Percentiles rank a stretch among this genome's conserved stretches.
phyloP scores from a whole-genome alignment of 2,888 invertebrate genomes.

The Sphaeridia pumilis region DNA sequence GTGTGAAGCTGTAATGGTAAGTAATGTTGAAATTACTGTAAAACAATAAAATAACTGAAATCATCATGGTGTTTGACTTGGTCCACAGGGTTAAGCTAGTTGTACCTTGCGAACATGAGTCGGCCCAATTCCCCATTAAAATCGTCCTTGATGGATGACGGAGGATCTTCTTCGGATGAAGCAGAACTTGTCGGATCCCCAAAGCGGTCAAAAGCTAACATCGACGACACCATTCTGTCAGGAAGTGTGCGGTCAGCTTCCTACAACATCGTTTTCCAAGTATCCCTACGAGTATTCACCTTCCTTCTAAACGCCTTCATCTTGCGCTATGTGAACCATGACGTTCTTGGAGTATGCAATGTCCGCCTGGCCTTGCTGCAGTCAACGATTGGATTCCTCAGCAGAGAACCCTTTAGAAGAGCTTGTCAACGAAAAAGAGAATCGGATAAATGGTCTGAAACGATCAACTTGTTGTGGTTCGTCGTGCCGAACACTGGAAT shows the following conservation, averaged over 20 bases:
- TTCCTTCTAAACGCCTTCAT: slow-evolving; percentile 90
- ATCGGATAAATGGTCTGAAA: slow-evolving; percentile 67
- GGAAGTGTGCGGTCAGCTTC: slow-evolving; percentile 66
- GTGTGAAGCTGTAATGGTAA: no score
- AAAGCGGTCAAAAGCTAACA: slow-evolving; percentile 14
- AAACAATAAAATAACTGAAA: no score
- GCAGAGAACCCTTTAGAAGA: slow-evolving; percentile 80
- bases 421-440: slow-evolving; percentile 60
- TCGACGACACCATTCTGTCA: slow-evolving; percentile 30
- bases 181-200: slow-evolving; percentile 31
- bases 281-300: slow-evolving; percentile 70
- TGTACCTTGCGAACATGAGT: slow-evolving; percentile 2
- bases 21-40: no score
- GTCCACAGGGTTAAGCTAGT: no score
- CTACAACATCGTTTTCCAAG: slow-evolving; percentile 68
- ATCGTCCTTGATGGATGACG: slow-evolving; percentile 3
- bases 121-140: not conserved
- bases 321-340: slow-evolving; percentile 77
- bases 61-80: no score
- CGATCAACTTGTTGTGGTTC: slow-evolving; percentile 87
- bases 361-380: slow-evolving; percentile 81
- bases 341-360: slow-evolving; percentile 89
- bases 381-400: slow-evolving; percentile 79
- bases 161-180: slow-evolving; percentile 29
- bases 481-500: slow-evolving; percentile 69